These are phyloP conservation scores for Cynopterus brachyotis DNA, from an alignment of 2,113 vertebrate species.

Conservation along the genomic window DNA sequence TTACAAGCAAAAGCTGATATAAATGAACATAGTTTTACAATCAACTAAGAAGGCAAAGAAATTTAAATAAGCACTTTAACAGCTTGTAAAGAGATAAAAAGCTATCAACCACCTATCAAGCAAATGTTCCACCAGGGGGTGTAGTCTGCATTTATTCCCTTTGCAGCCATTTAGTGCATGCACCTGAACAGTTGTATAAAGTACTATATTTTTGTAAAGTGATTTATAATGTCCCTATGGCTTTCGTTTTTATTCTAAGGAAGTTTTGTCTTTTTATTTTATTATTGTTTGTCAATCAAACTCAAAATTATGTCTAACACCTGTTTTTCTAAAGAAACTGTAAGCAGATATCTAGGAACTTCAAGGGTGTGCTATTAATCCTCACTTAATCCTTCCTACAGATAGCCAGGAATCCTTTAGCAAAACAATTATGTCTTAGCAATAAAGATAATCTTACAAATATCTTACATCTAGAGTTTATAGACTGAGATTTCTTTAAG, in stretches of 20 bases:
- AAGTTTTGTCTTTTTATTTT: slow-evolving; percentile 14
- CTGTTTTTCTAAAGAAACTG: slow-evolving; percentile 26
- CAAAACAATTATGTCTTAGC: slow-evolving; percentile 38
- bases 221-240: slow-evolving; percentile 9
- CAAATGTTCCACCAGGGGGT: slow-evolving; percentile 63
- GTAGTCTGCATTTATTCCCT: slow-evolving; percentile 43
- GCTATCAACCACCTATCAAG: slow-evolving; percentile 28
- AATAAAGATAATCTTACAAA: background rate
- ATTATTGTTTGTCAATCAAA: slow-evolving; percentile 53
- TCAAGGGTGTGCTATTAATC: background rate
- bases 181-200: background rate
- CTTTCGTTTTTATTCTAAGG: slow-evolving; percentile 40
- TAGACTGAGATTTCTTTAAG: slow-evolving; percentile 7
- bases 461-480: background rate
- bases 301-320: slow-evolving; percentile 13
- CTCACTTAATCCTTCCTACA: background rate
- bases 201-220: background rate
- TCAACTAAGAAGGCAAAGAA: slow-evolving; percentile 49
- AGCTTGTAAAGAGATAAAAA: slow-evolving; percentile 10
- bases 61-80: slow-evolving; percentile 44
- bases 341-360: slow-evolving; percentile 20
- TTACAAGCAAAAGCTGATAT: background rate
- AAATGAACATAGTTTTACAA: slow-evolving; percentile 38
- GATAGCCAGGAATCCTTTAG: slow-evolving; percentile 18
- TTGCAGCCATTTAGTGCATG: background rate